Evolutionary conservation across 2,797 vertebrate genomes (phyloP), one percentile per base, ranked within the genome.

Genomic region (Pteropus rufus): DNA sequence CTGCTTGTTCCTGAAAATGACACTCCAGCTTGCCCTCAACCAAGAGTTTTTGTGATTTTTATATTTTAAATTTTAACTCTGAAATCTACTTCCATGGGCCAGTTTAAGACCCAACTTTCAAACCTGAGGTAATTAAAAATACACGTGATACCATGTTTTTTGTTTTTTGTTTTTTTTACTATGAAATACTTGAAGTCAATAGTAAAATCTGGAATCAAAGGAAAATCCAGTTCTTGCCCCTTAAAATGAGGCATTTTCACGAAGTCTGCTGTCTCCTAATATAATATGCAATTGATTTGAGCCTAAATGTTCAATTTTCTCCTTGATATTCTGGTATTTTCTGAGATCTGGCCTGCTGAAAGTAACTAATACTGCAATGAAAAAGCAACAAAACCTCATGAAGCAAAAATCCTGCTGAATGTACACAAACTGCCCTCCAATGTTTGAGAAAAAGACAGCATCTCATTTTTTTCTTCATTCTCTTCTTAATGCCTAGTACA

Each of bases 51-150:
- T 52, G 15, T 81, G 65, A 60, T 64, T 81, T 85, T 86, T 96
- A 16, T 60, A 88, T 89, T 93, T 92, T 72, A 83, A 97, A 93
- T 24, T 41, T 10, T 34, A 60, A 83, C 62, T 81, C 56, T 83
- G 65, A 70, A 93, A 81, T 39, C 31, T 4, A 87, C 56, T 82
- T 95, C 64, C 58, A 87, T 95, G 11, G 39, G n/a, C 52, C 54
- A 87, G 15, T 29, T 72, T 75, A 81, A 95, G 14, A 26, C 15
- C 87, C 60, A 92, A 95, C 39, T 93, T 95, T 96, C 67, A 96
- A 75, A 89, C 41, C 15, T 41, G 31, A 89, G 64, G 31, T 96
- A 94, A 97, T 93, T 96, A 93, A 96, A 96, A 92, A 75, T 96
- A 90, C 62, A 88, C 44, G 56, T 64, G 67, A 95, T 92, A 46